A percentile compares a stretch with the other conserved stretches of the same genome.
phyloP scores from a whole-genome alignment of 2,113 vertebrate species.

The Austrofundulus limnaeus region DNA sequence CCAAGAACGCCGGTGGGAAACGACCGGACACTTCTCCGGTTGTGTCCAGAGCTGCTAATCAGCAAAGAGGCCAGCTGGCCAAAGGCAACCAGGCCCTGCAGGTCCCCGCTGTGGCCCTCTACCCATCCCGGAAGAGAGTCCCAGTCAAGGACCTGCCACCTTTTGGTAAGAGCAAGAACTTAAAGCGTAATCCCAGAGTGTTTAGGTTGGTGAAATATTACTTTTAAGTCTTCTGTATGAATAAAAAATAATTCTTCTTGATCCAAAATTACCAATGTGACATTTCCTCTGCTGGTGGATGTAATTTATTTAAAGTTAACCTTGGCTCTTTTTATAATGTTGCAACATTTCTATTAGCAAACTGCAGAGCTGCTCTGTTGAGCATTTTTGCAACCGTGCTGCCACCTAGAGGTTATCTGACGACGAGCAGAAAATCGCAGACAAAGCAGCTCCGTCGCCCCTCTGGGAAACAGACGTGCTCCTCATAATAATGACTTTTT shows the following conservation, averaged over 20 bases:
- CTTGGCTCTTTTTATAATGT: too few species aligned
- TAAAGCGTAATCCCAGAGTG: too few species aligned
- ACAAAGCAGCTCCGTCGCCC: conserved; percentile 44
- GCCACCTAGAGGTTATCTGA: conserved; percentile 55
- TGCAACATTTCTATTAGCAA: neutral
- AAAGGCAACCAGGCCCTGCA: conserved; percentile 89
- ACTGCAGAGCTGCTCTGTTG: too few species aligned
- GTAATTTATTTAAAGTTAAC: too few species aligned
- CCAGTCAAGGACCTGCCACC: conserved; percentile 94
- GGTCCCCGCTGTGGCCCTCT: conserved; percentile 91
- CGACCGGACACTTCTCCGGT: conserved; percentile 93
- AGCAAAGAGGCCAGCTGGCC: conserved; percentile 83
- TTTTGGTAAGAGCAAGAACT: conserved; percentile 83
- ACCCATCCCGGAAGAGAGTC: conserved; percentile 94
- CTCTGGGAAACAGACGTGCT: conserved; percentile 3
- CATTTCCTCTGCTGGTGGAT: too few species aligned
- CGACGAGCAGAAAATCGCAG: conserved; percentile 13
- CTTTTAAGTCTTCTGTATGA: too few species aligned
- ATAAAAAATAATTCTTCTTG: too few species aligned
- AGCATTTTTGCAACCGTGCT: conserved; percentile 27
- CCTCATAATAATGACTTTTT: conserved; percentile 45
- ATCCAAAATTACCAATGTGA: neutral
- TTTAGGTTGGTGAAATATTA: too few species aligned
- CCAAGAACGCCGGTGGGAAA: conserved; percentile 88
- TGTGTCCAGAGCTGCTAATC: conserved; percentile 86